Conservation (phyloP, 1,140 invertebrate species). For the Oreohelix idahoensis region DNA sequence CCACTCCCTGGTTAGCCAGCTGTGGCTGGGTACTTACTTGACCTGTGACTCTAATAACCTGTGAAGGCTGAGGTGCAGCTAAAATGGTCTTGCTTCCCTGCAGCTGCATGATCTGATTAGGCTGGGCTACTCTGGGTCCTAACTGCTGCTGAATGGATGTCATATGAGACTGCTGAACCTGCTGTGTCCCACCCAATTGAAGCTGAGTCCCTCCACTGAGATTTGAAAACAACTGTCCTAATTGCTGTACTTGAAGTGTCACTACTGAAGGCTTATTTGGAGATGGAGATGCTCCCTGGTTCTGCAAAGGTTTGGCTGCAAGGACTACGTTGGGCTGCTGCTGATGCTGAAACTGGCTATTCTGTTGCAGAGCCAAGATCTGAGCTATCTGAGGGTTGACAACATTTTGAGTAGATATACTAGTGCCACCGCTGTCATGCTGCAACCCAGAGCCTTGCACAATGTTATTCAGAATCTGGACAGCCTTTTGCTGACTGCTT, state of each 20-base stretch:
- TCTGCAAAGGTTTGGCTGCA: neutral
- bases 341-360: neutral
- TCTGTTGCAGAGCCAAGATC: constrained; percentile 26
- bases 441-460: neutral
- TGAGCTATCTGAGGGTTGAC: constrained; percentile 9
- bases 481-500: neutral
- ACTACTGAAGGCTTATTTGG: neutral
- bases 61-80: neutral
- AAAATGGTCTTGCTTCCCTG: too few relatives aligned
- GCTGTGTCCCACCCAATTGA: constrained; percentile 17
- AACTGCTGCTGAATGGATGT: neutral
- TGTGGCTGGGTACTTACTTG: constrained; percentile 21
- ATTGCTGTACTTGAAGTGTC: constrained; percentile 22
- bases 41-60: neutral
- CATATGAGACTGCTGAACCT: neutral
- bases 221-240: constrained; percentile 20
- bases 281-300: neutral
- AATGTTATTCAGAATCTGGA: neutral
- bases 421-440: neutral
- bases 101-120: constrained; percentile 13
- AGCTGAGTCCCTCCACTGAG: neutral
- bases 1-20: neutral
- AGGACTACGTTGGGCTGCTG: constrained; percentile 28
- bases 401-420: neutral
- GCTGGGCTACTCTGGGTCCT: neutral